Conservation (phyloP, 2,113 vertebrate genomes). For the Lophius piscatorius region DNA sequence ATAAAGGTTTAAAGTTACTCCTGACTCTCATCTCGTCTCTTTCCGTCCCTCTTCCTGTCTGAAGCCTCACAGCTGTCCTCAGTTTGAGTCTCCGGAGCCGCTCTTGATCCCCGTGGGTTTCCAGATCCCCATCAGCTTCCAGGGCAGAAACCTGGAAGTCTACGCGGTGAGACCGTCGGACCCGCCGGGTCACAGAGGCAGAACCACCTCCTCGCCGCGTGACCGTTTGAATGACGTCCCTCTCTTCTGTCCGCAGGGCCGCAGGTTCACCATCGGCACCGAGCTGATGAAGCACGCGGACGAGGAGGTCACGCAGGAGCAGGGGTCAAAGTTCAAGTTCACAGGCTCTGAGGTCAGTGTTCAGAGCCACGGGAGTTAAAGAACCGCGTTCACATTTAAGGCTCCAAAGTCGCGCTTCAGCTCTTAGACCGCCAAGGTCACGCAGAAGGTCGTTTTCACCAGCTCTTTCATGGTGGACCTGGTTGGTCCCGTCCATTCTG, state of each 20-base stretch:
- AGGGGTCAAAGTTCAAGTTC: constrained; percentile 66
- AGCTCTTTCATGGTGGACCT: too few relatives aligned
- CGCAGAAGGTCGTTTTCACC: too few relatives aligned
- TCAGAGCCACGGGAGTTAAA: too few relatives aligned
- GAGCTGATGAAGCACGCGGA: constrained; percentile 76
- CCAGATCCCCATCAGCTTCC: constrained; percentile 82
- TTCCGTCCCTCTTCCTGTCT: neutral
- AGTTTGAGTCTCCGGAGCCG: constrained; percentile 86
- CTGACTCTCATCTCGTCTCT: too few relatives aligned
- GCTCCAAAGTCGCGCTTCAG: too few relatives aligned
- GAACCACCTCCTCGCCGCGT: neutral
- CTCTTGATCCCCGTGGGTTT: constrained; percentile 86
- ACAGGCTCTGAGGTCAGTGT: constrained; percentile 72
- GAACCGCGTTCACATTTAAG: too few relatives aligned
- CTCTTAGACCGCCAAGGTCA: too few relatives aligned
- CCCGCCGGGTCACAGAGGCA: neutral
- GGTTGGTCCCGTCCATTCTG: too few relatives aligned
- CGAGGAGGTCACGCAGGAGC: constrained; percentile 28
- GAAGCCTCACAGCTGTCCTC: constrained; percentile 81
- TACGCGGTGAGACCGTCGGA: constrained; percentile 65
- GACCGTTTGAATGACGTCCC: neutral
- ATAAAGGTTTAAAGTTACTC: too few relatives aligned
- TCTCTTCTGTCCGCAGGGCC: constrained; percentile 47
- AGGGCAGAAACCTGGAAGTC: constrained; percentile 86
- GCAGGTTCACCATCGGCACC: constrained; percentile 74